phyloP scores from a whole-genome alignment of 2,888 invertebrate species.

The Stomorhina lunata region DNA sequence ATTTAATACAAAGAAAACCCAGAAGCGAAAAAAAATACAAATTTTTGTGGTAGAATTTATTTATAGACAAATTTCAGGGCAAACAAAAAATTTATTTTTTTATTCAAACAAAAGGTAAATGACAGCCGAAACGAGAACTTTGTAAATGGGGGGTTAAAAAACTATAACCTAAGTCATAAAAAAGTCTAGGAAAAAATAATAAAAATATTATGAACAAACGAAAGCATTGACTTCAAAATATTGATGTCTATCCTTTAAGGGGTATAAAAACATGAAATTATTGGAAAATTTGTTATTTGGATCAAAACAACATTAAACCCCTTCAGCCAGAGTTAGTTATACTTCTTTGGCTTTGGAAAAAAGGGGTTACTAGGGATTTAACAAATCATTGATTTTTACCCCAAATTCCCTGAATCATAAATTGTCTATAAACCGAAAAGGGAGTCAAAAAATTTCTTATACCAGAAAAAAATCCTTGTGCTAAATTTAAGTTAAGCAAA shows the following conservation, averaged over 20 bases:
- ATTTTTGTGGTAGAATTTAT: no score
- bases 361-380: not conserved
- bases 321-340: not conserved
- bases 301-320: not conserved
- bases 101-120: not conserved
- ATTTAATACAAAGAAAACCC: no score
- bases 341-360: no score
- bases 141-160: not conserved
- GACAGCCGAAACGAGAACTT: not conserved
- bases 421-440: not conserved
- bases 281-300: slow-evolving; percentile 24
- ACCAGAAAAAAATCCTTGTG: not conserved
- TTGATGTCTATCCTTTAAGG: slow-evolving; percentile 28
- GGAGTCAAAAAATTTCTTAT: not conserved
- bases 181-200: not conserved
- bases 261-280: slow-evolving; percentile 35
- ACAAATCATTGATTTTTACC: not conserved
- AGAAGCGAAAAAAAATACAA: no score
- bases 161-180: not conserved
- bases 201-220: not conserved
- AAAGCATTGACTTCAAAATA: slow-evolving; percentile 6
- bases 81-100: no score
- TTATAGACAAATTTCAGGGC: no score
- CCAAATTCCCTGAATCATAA: not conserved
- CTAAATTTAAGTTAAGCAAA: not conserved